Conservation (phyloP, 2,797 vertebrate genomes). For the Aeoliscus strigatus region DNA sequence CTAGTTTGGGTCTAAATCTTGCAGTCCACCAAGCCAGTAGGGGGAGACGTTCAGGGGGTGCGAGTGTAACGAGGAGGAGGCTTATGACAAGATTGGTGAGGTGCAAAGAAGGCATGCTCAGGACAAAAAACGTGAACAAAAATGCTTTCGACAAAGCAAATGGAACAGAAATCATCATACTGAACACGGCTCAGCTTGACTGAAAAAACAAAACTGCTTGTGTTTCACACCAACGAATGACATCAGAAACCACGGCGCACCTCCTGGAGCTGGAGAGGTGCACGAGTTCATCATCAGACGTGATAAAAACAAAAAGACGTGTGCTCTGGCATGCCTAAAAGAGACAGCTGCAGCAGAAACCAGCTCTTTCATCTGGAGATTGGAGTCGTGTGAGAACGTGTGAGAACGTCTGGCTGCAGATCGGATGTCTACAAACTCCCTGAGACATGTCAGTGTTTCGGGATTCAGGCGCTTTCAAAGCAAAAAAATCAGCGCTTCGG, state of each 20-base stretch:
- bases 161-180: constrained; percentile 76
- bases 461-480: constrained; percentile 28
- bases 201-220: constrained; percentile 76
- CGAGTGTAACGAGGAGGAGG: constrained; percentile 71
- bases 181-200: constrained; percentile 80
- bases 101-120: constrained; percentile 93
- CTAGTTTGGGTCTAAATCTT: constrained; percentile 25
- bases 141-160: constrained; percentile 67
- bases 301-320: constrained; percentile 60
- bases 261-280: constrained; percentile 68
- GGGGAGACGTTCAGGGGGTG: constrained; percentile 72
- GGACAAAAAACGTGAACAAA: constrained; percentile 72
- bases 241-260: constrained; percentile 67
- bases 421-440: constrained; percentile 37
- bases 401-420: too few relatives aligned
- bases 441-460: constrained; percentile 49
- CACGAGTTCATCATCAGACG: constrained; percentile 74
- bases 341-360: constrained; percentile 88
- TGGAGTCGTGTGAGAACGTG: too few relatives aligned
- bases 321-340: constrained; percentile 81
- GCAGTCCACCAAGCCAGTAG: constrained; percentile 56
- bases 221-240: constrained; percentile 54
- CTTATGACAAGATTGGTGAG: constrained; percentile 94
- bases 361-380: constrained; percentile 96
- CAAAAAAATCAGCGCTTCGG: constrained; percentile 22